Conservation (phyloP, 2,797 vertebrate species). For the Labeo calbasu region DNA sequence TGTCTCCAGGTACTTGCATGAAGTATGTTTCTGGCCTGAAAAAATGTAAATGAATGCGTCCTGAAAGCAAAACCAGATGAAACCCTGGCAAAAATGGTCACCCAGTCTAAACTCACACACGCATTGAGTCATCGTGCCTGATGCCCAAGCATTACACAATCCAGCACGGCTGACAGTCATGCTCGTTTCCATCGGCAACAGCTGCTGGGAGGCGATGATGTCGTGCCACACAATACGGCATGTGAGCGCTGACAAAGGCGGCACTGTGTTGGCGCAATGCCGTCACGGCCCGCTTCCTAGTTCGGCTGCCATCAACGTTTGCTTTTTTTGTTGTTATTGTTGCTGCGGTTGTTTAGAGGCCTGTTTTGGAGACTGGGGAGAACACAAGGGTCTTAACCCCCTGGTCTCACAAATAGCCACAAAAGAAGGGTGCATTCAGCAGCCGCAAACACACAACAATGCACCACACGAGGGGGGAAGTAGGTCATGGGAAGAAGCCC, state of each 20-base stretch:
- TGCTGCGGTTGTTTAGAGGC: slow-evolving; percentile 67
- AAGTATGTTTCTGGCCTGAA: neutral
- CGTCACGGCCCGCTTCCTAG: slow-evolving; percentile 68
- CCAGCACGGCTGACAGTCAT: slow-evolving; percentile 72
- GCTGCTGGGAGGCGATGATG: slow-evolving; percentile 80
- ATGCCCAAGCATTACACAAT: slow-evolving; percentile 57
- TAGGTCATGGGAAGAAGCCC: slow-evolving; percentile 70
- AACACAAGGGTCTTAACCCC: slow-evolving; percentile 60
- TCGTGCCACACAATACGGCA: slow-evolving; percentile 77
- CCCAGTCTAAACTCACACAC: slow-evolving; percentile 41
- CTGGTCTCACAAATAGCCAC: slow-evolving; percentile 67
- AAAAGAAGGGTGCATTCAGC: slow-evolving; percentile 60
- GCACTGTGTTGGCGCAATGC: slow-evolving; percentile 75
- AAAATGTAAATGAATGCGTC: neutral
- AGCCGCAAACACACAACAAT: slow-evolving; percentile 56
- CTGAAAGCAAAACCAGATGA: slow-evolving; percentile 26
- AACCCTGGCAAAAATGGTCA: slow-evolving; percentile 37
- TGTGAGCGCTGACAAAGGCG: slow-evolving; percentile 75
- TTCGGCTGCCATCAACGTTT: slow-evolving; percentile 43
- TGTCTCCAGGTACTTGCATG: neutral
- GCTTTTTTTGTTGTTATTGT: slow-evolving; percentile 66
- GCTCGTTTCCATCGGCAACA: slow-evolving; percentile 76
- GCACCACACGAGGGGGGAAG: slow-evolving; percentile 55
- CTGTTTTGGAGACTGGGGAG: slow-evolving; percentile 61
- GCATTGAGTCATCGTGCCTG: slow-evolving; percentile 48